Evolutionary conservation across 2,888 invertebrate species (phyloP).

Genomic region (Sinodicranocentrus sp.): DNA sequence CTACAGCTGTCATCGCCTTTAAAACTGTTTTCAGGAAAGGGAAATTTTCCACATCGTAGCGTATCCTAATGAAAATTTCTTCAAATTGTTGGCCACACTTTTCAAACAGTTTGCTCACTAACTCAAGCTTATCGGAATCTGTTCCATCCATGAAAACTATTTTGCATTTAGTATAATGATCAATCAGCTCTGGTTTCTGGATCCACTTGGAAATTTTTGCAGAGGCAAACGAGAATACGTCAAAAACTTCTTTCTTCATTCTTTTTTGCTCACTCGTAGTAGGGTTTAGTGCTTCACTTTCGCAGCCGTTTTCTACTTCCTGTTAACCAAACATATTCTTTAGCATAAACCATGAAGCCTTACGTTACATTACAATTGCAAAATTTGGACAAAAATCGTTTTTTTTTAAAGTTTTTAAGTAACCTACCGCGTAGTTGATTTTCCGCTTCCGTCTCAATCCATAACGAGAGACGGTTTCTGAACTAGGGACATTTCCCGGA

Average conservation of each 20-base stretch:
- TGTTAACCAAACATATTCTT: conserved; percentile 12
- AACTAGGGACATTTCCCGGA: no score
- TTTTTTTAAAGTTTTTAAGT: neutral
- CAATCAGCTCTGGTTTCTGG: conserved; percentile 28
- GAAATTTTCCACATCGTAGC: conserved; percentile 1
- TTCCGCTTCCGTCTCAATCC: conserved; percentile 37
- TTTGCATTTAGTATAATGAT: conserved; percentile 27
- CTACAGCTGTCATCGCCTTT: conserved; percentile 21
- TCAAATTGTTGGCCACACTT: conserved; percentile 45
- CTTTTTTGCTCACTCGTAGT: neutral
- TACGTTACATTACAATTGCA: no score
- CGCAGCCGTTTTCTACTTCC: conserved; percentile 28
- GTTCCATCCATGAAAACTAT: conserved; percentile 35
- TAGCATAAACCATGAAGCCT: no score
- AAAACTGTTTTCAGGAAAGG: conserved; percentile 35
- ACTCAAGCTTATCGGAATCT: neutral
- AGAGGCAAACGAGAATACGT: conserved; percentile 25
- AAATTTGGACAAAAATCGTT: no score
- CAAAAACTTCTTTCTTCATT: conserved; percentile 32
- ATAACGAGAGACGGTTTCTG: conserved; percentile 3
- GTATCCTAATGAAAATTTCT: conserved; percentile 9
- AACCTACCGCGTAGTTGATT: conserved; percentile 36
- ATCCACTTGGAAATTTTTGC: conserved; percentile 16
- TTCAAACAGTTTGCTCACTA: conserved; percentile 36
- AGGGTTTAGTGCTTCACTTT: neutral